Percentiles rank a stretch among this genome's conserved stretches.
Evolutionary conservation across 1,140 invertebrate genomes (phyloP).

Genomic region (Dolichoris vasculosae): DNA sequence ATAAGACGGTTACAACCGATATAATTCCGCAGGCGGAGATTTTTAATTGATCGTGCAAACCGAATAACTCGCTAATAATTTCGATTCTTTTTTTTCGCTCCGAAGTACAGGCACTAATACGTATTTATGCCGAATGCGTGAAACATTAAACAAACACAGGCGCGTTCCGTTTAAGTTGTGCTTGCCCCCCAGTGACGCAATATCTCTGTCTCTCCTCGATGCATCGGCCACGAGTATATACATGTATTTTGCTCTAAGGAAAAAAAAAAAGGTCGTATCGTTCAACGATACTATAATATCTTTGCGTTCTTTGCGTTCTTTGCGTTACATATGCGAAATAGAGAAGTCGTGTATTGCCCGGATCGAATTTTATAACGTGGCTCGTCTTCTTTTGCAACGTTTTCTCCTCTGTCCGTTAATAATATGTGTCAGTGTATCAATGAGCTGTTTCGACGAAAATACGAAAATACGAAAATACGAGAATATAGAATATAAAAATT

Average conservation of each 20-base stretch:
- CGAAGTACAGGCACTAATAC: background rate
- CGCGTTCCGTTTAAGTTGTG: conserved; percentile 27
- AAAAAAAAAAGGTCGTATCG: conserved; percentile 1
- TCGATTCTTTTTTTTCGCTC: background rate
- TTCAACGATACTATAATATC: background rate
- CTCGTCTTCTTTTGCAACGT: background rate
- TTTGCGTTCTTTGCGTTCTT: too few relatives aligned
- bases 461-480: too few relatives aligned
- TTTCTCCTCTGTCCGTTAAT: background rate
- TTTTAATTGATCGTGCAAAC: background rate
- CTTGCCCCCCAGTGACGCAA: background rate
- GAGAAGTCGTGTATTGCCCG: background rate
- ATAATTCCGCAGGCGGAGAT: background rate
- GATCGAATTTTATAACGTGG: background rate
- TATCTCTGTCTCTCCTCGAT: background rate
- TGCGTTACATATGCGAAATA: background rate
- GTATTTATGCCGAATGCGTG: conserved; percentile 16
- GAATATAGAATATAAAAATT: too few relatives aligned
- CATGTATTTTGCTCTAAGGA: background rate
- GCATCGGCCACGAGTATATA: background rate
- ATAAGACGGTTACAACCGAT: background rate
- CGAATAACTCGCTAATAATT: conserved; percentile 6
- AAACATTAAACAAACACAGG: conserved; percentile 24
- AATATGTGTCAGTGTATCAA: background rate
- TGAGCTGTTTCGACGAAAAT: background rate